Conservation (phyloP, 2,888 invertebrate species). For the Allygus modestus region DNA sequence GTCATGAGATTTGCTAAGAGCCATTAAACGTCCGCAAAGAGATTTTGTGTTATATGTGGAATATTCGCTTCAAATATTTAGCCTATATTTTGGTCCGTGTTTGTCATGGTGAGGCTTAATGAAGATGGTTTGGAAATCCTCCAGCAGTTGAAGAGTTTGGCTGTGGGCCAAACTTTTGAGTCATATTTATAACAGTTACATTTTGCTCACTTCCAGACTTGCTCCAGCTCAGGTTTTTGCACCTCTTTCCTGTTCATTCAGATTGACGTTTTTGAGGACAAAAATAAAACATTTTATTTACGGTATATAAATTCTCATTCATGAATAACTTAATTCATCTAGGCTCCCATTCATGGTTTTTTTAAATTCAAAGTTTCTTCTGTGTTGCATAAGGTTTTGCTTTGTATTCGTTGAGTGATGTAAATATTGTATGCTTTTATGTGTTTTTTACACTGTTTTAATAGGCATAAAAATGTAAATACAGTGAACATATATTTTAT, state of each 20-base stretch:
- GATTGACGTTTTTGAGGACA: neutral
- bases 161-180: conserved; percentile 32
- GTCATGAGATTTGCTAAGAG: neutral
- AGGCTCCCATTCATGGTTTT: too few relatives aligned
- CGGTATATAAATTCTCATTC: too few relatives aligned
- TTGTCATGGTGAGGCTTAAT: conserved; percentile 53
- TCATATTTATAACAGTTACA: conserved; percentile 58
- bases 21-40: neutral
- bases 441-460: too few relatives aligned
- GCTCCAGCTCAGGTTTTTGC: conserved; percentile 31
- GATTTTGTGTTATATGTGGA: conserved; percentile 1
- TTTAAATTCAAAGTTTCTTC: too few relatives aligned
- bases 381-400: too few relatives aligned
- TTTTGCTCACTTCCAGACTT: conserved; percentile 51
- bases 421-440: too few relatives aligned
- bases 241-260: conserved; percentile 1
- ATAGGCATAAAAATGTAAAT: too few relatives aligned
- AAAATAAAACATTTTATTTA: neutral
- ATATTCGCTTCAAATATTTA: conserved; percentile 49
- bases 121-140: conserved; percentile 55
- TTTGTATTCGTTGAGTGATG: too few relatives aligned
- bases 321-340: too few relatives aligned
- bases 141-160: conserved; percentile 35
- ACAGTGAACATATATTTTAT: too few relatives aligned
- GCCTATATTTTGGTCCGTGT: conserved; percentile 58